phyloP scores from a whole-genome alignment of 2,888 invertebrate species.

The Desoria tigrina region DNA sequence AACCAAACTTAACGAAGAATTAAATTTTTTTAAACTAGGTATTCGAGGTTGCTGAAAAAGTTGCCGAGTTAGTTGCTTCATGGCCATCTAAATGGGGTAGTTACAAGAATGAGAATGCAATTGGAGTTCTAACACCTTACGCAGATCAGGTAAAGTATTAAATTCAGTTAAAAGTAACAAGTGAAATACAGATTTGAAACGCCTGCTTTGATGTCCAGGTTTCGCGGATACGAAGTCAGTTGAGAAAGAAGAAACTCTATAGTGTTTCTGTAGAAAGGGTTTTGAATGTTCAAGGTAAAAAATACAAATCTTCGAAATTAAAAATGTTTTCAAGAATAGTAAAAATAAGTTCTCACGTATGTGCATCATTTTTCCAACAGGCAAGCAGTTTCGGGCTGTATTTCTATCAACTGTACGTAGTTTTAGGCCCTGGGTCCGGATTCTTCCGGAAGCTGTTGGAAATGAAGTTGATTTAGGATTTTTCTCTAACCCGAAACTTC shows the following conservation, averaged over 20 bases:
- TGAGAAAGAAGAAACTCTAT: conserved; percentile 71
- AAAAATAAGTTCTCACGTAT: too few relatives aligned
- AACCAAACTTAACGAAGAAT: too few relatives aligned
- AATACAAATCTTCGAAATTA: neutral
- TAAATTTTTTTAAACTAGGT: conserved; percentile 58
- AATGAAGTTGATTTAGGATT: conserved; percentile 76
- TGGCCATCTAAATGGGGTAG: conserved; percentile 79
- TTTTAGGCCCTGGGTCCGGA: conserved; percentile 68
- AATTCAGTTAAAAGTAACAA: conserved; percentile 1
- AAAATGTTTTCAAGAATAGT: conserved; percentile 12
- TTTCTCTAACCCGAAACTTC: conserved; percentile 74
- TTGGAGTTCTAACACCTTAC: conserved; percentile 83
- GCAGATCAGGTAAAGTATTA: conserved; percentile 68
- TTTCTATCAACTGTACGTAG: conserved; percentile 78
- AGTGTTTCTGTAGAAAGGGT: conserved; percentile 80
- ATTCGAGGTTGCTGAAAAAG: conserved; percentile 75
- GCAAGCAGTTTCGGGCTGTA: conserved; percentile 80
- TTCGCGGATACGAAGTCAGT: conserved; percentile 69
- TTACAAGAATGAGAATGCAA: conserved; percentile 69
- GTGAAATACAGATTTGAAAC: too few relatives aligned
- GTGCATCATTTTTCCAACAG: conserved; percentile 56
- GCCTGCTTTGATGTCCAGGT: too few relatives aligned
- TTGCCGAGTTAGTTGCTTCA: conserved; percentile 68
- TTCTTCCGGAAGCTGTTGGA: conserved; percentile 56
- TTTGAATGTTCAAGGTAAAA: conserved; percentile 74